These are phyloP conservation scores for Eleutherodactylus coqui DNA, from an alignment of 2,797 vertebrate genomes.

Conservation along the genomic window DNA sequence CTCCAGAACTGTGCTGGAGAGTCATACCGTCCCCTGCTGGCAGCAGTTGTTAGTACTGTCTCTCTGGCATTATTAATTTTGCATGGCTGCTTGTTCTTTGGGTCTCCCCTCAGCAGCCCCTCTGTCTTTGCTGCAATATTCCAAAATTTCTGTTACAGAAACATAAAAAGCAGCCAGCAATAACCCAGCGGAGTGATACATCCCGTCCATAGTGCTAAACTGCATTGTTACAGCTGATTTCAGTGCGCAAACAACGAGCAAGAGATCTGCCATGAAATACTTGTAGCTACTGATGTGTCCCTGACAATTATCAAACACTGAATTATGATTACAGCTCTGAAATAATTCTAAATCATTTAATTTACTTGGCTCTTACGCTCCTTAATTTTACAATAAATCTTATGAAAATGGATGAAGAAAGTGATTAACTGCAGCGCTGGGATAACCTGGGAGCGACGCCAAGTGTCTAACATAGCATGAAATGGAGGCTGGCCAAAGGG, in stretches of 20 bases:
- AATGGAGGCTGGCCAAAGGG: not conserved
- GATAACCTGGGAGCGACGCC: not conserved
- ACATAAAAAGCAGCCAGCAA: no score
- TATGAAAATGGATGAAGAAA: not conserved
- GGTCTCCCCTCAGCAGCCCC: not conserved
- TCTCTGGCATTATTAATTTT: not conserved
- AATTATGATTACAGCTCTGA: conserved; percentile 26
- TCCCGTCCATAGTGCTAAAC: not conserved
- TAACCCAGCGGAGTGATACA: no score
- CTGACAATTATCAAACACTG: conserved; percentile 17
- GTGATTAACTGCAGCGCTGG: not conserved
- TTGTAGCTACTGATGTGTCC: not conserved
- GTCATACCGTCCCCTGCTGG: not conserved
- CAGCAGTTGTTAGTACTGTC: not conserved
- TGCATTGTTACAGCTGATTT: not conserved
- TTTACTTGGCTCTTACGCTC: not conserved
- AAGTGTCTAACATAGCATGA: conserved; percentile 13
- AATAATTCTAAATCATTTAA: not conserved
- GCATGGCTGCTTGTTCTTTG: no score
- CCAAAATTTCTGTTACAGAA: no score
- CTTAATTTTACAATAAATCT: not conserved
- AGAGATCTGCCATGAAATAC: not conserved
- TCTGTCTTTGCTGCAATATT: no score
- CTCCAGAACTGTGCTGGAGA: no score
- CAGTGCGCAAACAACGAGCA: not conserved